phyloP scores from a whole-genome alignment of 2,113 vertebrate genomes.

The Trachemys scripta region DNA sequence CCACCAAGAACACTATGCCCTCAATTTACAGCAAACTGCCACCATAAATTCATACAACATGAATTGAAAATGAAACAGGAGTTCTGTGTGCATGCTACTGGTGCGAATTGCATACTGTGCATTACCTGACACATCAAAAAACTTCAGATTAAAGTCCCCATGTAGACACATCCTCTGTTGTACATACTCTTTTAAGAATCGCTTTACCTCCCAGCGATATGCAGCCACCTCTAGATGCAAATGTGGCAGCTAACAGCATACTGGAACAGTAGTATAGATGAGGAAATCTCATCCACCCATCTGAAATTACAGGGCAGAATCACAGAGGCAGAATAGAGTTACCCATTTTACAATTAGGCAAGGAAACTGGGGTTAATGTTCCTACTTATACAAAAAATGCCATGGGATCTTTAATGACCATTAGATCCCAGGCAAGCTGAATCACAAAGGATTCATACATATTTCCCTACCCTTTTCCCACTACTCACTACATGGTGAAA shows the following conservation, averaged over 20 bases:
- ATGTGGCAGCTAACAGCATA: rapidly evolving
- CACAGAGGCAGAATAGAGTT: not conserved
- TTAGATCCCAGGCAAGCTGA: not conserved
- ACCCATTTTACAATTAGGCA: rapidly evolving
- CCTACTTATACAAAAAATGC: not conserved
- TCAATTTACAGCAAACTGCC: not conserved
- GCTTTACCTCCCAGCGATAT: not conserved
- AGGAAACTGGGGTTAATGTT: rapidly evolving
- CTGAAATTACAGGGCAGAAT: rapidly evolving
- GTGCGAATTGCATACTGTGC: not conserved
- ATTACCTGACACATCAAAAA: not conserved
- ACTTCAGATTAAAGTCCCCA: not conserved
- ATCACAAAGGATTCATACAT: not conserved
- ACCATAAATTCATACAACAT: not conserved
- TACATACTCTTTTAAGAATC: not conserved
- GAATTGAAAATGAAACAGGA: not conserved
- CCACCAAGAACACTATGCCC: not conserved
- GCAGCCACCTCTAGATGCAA: not conserved
- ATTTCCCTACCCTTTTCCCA: not conserved
- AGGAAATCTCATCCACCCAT: rapidly evolving
- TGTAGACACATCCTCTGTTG: not conserved
- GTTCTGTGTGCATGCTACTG: not conserved
- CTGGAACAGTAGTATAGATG: not conserved
- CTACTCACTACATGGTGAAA: not conserved
- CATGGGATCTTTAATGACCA: not conserved